Evolutionary conservation across 2,797 vertebrate species (phyloP), one percentile per base, ranked within the genome.

Genomic region (Tympanoctomys barrerae): DNA sequence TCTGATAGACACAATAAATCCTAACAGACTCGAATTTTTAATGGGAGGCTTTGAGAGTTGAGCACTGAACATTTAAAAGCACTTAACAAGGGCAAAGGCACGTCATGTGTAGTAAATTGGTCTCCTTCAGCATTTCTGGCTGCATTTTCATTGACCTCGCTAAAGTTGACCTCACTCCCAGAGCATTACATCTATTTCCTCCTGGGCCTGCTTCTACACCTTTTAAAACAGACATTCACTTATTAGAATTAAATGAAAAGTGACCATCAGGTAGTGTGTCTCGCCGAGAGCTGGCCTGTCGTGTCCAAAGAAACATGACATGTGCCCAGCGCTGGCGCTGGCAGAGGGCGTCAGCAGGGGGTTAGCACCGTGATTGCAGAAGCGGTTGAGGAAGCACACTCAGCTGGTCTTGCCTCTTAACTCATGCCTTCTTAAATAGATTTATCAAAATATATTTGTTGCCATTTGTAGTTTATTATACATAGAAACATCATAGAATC

Each of bases 381-480:
- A 52, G 24, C 7, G 73, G n/a, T 3, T 78, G 64, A 88, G 12
- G 73, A 88, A 86, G 26, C 42, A 42, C 31, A 71, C 49, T 62
- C 68, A 79, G 16, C 18, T 81, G 16, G 21, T 89, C 8, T 81
- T 84, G n/a, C 12, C 21, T 87, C 26, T 87, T 87, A 52, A 82
- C 57, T 62, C 12, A 28, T 52, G 28, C 84, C 85, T 90, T 84
- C 77, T 81, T 64, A 87, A 89, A 33, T 85, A n/a, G 62, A 66
- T 6, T n/a, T 75, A 88, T 71, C 19, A 49, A 87, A 68, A 87
- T 64, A 21, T 39, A 14, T 52, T 80, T 80, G 24, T 86, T 94
- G 21, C 62, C 26, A 61, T 90, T 62, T 19, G 2, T 61, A 71
- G 33, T 68, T 95, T 84, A 93, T 92, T 96, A 92, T 95, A 61